phyloP scores from a whole-genome alignment of 2,797 vertebrate genomes.

The Peromyscus melanophrys region DNA sequence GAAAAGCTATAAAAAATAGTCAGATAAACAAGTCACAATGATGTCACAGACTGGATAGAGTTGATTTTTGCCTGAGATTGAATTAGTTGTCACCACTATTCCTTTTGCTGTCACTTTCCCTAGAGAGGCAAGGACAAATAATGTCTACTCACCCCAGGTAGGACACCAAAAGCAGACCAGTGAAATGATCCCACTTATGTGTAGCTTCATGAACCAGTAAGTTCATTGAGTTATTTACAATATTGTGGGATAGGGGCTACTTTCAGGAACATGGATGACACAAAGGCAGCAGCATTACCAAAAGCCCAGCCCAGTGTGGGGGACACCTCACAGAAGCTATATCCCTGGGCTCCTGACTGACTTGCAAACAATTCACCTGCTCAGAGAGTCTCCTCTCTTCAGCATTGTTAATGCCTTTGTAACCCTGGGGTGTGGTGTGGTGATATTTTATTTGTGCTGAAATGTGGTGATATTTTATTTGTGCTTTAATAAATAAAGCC shows the following conservation, averaged over 20 bases:
- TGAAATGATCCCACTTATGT: neutral
- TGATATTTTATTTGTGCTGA: too few species aligned
- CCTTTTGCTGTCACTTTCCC: neutral
- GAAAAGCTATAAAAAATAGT: neutral
- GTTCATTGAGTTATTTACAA: neutral
- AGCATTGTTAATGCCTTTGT: neutral
- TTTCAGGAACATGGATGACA: neutral
- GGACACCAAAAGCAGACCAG: neutral
- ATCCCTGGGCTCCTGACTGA: neutral
- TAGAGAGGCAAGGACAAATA: neutral
- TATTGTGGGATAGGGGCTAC: neutral
- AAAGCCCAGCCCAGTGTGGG: neutral
- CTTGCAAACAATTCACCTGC: neutral
- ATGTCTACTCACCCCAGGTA: neutral
- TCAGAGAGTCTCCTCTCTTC: neutral
- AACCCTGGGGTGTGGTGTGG: too few species aligned
- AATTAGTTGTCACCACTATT: neutral
- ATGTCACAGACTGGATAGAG: neutral
- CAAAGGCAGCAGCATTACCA: neutral
- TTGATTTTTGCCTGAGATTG: neutral
- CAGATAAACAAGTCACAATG: neutral
- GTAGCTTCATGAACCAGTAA: neutral
- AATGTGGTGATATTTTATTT: too few species aligned
- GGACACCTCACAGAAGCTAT: neutral
- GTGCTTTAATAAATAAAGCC: too few species aligned